Evolutionary conservation across 2,888 invertebrate genomes (phyloP).

Genomic region (Pristionchus fissidentatus): DNA sequence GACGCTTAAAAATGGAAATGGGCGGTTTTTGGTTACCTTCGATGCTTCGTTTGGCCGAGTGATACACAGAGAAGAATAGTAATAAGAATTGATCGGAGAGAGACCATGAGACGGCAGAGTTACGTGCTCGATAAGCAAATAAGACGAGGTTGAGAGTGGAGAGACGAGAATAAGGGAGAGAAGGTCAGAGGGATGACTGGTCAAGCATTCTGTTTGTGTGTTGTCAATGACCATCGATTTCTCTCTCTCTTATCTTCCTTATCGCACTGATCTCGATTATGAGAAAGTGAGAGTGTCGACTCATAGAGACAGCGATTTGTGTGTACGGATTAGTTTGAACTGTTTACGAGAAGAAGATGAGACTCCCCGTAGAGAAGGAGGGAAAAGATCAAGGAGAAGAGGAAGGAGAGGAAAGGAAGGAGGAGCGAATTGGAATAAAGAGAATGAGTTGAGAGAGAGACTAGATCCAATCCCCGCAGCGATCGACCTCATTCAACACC

Average conservation of each 20-base stretch:
- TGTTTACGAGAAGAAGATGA: conserved; percentile 18
- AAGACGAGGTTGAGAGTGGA: conserved; percentile 18
- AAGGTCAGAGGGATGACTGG: conserved; percentile 12
- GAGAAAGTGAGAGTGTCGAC: conserved; percentile 15
- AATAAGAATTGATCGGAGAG: conserved; percentile 16
- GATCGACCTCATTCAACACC: conserved; percentile 18
- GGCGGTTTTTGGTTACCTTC: not conserved
- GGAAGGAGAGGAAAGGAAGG: not conserved
- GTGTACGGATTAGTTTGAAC: conserved; percentile 29
- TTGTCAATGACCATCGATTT: not conserved
- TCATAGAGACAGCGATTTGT: conserved; percentile 28
- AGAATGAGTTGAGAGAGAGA: conserved; percentile 29
- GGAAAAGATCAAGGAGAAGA: not conserved
- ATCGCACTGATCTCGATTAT: conserved; percentile 25
- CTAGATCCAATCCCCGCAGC: not conserved
- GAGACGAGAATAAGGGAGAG: conserved; percentile 21
- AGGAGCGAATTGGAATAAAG: conserved; percentile 8
- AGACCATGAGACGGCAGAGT: conserved; percentile 2
- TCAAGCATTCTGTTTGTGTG: not conserved
- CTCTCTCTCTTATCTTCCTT: conserved; percentile 29
- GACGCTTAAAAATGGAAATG: not conserved
- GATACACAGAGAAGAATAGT: not conserved
- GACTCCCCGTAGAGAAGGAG: conserved; percentile 30
- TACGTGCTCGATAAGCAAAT: conserved; percentile 49
- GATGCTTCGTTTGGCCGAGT: not conserved